Percentiles rank a stretch among this genome's conserved stretches.
Conservation (phyloP, 1,140 invertebrate species). For the Meteorus sp. region DNA sequence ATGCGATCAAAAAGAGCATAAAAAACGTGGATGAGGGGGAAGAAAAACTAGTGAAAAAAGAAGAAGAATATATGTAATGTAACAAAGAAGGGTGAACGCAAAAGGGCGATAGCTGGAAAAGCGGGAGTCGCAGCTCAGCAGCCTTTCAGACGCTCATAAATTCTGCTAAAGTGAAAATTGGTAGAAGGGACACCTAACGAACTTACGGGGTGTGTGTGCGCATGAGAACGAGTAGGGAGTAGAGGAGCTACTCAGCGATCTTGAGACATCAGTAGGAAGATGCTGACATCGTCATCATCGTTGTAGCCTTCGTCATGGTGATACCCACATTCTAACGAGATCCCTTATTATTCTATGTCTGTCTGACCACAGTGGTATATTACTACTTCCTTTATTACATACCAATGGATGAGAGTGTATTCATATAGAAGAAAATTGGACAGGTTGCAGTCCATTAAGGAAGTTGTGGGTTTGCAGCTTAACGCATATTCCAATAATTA, state of each 20-base stretch:
- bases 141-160: slow-evolving; percentile 36
- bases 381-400: slow-evolving; percentile 13
- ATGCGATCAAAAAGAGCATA: too few relatives aligned
- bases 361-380: slow-evolving; percentile 19
- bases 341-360: slow-evolving; percentile 2
- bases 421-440: too few relatives aligned
- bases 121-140: slow-evolving; percentile 29
- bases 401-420: background rate
- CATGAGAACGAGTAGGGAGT: too few relatives aligned
- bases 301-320: slow-evolving; percentile 6
- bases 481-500: too few relatives aligned
- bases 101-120: slow-evolving; percentile 28
- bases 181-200: slow-evolving; percentile 34
- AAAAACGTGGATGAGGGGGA: too few relatives aligned
- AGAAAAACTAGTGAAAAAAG: too few relatives aligned
- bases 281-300: background rate
- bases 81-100: slow-evolving; percentile 7
- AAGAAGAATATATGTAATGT: background rate
- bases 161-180: slow-evolving; percentile 37
- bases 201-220: slow-evolving; percentile 33
- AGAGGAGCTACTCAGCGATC: background rate
- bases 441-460: too few relatives aligned
- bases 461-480: too few relatives aligned
- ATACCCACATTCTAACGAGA: slow-evolving; percentile 14
- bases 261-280: background rate